Percentiles rank a stretch among this genome's conserved stretches.
Evolutionary conservation across 2,797 vertebrate genomes (phyloP).

Genomic region (Spinus olivaceus): DNA sequence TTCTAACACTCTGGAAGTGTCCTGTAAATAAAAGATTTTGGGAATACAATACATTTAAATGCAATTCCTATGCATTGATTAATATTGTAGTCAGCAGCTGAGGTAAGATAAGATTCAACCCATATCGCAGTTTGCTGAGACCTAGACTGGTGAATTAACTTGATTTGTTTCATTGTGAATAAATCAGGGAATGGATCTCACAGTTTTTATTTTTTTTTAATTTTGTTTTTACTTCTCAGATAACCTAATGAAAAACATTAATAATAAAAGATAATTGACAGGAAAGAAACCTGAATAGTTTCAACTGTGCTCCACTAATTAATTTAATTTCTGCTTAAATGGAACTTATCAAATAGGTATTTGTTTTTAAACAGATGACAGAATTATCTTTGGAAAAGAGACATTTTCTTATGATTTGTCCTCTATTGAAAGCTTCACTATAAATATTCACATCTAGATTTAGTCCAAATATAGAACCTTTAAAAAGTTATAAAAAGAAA

Average conservation of each 20-base stretch:
- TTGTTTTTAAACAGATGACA: not conserved
- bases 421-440: not conserved
- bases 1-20: not conserved
- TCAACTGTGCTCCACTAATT: not conserved
- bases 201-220: not conserved
- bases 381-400: not conserved
- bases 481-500: not conserved
- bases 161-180: not conserved
- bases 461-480: not conserved
- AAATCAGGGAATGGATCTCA: not conserved
- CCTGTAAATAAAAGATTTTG: not conserved
- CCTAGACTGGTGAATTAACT: not conserved
- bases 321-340: not conserved
- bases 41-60: not conserved
- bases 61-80: not conserved
- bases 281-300: not conserved
- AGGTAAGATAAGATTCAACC: not conserved
- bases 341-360: not conserved
- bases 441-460: not conserved
- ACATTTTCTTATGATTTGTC: rapidly evolving
- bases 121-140: not conserved
- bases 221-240: not conserved
- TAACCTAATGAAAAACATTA: not conserved
- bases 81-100: not conserved
- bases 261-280: not conserved